Evolutionary conservation across 1,140 invertebrate species (phyloP), one percentile per base, ranked within the genome.

Genomic region (Drosophila virilis): DNA sequence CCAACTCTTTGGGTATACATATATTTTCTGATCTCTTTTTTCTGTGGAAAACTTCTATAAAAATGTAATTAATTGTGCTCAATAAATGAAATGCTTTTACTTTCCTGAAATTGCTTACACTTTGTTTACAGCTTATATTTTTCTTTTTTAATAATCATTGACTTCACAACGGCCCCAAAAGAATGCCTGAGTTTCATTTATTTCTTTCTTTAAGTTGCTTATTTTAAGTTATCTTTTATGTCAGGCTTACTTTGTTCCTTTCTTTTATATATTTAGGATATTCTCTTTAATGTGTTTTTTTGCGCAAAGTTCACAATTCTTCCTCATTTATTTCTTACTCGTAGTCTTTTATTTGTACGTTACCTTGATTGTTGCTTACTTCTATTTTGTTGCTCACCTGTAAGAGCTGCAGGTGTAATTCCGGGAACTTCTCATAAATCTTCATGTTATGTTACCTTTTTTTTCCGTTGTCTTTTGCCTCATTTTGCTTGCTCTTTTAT

Each of bases 41-140:
- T 17, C 22, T 48, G 6, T 48, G 17, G 45, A 17, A 6, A 22
- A 48, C 12, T 9, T 28, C 46, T 15, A 48, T 8, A 48, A 28
- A 48, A 48, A 48, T 48, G 46, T 48, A 48, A 48, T 48, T 48
- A 48, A 28, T 17, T 48, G 22, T 52, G 37, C 33, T 52, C 37
- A 37, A 52, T n/a, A 15, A 37, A 37, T 15, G 33, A 5, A 52
- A 10, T 28, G 46, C 17, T 48, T 12, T 10, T 15, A 1, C 32
- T 10, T 52, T 33, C 3, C 22, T 28, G 22, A 28, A 28, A 28
- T 28, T 28, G 4, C 4, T 28, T 28, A 28, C 22, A 28, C 22
- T 28, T 28, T 28, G 22, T 28, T 28, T 28, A 28, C 22, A 28
- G 22, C 4, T 28, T 28, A 28, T 5, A 28, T 28, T 28, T 28